Evolutionary conservation across 2,113 vertebrate species (phyloP).

Genomic region (Numida meleagris): DNA sequence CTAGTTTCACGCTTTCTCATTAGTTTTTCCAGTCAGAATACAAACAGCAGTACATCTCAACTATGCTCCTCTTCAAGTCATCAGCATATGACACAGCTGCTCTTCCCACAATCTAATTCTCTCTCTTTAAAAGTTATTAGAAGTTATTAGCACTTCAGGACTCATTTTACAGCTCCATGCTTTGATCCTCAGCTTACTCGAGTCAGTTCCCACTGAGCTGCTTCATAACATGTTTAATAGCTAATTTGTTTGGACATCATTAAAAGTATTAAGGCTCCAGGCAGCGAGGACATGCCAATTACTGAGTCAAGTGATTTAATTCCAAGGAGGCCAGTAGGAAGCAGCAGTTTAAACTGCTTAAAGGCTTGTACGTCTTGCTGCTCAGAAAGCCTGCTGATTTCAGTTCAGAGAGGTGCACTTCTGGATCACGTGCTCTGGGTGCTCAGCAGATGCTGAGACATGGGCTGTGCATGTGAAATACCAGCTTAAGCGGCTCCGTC

Average conservation of each 20-base stretch:
- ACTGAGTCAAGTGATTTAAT: neutral
- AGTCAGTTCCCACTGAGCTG: neutral
- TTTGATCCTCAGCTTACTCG: neutral
- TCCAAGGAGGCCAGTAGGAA: neutral
- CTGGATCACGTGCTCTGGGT: neutral
- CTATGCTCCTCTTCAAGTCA: neutral
- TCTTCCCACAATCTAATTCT: neutral
- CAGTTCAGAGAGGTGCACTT: neutral
- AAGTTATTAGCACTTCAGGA: neutral
- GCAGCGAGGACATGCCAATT: neutral
- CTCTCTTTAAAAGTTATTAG: neutral
- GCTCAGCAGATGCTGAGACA: neutral
- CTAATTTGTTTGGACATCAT: slow-evolving; percentile 35
- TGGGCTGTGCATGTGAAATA: neutral
- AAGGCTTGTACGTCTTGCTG: neutral
- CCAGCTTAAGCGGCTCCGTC: neutral
- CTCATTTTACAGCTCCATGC: neutral
- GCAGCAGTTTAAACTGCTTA: neutral
- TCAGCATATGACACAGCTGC: neutral
- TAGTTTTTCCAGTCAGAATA: neutral
- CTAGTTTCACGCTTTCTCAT: neutral
- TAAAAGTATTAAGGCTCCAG: neutral
- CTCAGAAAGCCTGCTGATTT: neutral
- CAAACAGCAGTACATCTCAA: neutral
- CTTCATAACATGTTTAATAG: neutral